Percentiles rank a stretch among this genome's conserved stretches.
Conservation (phyloP, 2,888 invertebrate genomes). For the Deilephila elpenor region DNA sequence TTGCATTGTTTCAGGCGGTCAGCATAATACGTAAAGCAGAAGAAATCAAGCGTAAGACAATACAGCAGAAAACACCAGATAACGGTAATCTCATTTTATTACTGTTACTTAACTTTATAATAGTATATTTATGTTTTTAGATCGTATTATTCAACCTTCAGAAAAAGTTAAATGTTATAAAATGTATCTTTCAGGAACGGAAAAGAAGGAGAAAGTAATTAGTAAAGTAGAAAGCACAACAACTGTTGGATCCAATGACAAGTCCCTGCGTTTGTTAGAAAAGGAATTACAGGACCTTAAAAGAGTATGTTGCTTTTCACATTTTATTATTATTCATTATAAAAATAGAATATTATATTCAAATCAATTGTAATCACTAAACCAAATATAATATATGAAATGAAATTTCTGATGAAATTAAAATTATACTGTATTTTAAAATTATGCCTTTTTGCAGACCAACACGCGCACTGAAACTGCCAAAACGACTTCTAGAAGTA, state of each 20-base stretch:
- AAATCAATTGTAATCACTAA: no score
- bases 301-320: conserved; percentile 62
- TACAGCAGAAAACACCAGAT: conserved; percentile 44
- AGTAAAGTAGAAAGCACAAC: conserved; percentile 58
- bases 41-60: conserved; percentile 62
- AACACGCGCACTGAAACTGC: conserved; percentile 59
- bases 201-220: conserved; percentile 56
- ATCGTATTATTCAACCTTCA: background rate
- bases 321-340: conserved; percentile 6
- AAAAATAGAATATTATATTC: no score
- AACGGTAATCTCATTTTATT: conserved; percentile 34
- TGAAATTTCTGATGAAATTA: no score
- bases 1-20: conserved; percentile 49
- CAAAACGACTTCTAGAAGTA: conserved; percentile 57
- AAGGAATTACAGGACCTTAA: conserved; percentile 85
- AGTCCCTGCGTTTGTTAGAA: conserved; percentile 80
- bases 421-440: no score
- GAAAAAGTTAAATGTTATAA: conserved; percentile 39
- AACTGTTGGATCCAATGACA: conserved; percentile 67
- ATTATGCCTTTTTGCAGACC: conserved; percentile 58
- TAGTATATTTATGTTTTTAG: no score
- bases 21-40: conserved; percentile 63
- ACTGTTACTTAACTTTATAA: no score
- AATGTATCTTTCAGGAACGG: conserved; percentile 42
- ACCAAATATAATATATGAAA: no score